Evolutionary conservation across 2,113 vertebrate species (phyloP).

Genomic region (Saccopteryx bilineata): DNA sequence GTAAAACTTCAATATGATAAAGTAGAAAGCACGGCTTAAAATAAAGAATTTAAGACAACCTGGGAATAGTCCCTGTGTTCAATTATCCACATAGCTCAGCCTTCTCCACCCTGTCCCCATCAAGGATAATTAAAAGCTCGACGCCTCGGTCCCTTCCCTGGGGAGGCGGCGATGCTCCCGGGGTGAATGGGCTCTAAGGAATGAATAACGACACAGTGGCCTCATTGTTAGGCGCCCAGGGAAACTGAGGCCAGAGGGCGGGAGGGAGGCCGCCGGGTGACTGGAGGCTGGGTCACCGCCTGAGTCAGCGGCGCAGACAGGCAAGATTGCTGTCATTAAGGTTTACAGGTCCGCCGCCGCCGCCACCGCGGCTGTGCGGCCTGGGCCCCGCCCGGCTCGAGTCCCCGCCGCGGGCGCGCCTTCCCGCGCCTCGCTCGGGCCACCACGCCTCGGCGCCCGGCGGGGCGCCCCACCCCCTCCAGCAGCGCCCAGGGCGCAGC

Average conservation of each 20-base stretch:
- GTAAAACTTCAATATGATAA: background rate
- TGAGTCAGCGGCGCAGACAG: conserved; percentile 82
- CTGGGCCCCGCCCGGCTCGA: conserved; percentile 70
- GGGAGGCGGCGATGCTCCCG: conserved; percentile 55
- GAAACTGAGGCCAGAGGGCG: conserved; percentile 83
- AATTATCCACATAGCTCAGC: background rate
- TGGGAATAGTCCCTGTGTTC: conserved; percentile 55
- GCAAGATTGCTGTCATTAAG: conserved; percentile 81
- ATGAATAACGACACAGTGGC: conserved; percentile 73
- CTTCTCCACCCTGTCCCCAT: conserved; percentile 56
- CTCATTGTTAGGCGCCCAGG: conserved; percentile 76
- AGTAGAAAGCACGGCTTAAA: background rate
- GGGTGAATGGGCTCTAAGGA: conserved; percentile 70
- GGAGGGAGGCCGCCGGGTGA: conserved; percentile 72
- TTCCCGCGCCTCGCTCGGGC: conserved; percentile 35
- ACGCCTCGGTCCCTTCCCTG: conserved; percentile 66
- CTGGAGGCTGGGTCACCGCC: conserved; percentile 81
- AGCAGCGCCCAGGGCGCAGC: background rate
- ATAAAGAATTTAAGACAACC: background rate
- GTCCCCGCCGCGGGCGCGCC: conserved; percentile 71
- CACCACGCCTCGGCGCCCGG: conserved; percentile 65
- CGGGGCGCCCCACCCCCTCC: conserved; percentile 1
- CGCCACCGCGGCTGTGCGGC: conserved; percentile 75
- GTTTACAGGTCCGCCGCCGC: conserved; percentile 82
- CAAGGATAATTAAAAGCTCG: conserved; percentile 71